These are phyloP conservation scores for Strigamia transsilvanica DNA, from an alignment of 2,888 invertebrate species.

Conservation along the genomic window DNA sequence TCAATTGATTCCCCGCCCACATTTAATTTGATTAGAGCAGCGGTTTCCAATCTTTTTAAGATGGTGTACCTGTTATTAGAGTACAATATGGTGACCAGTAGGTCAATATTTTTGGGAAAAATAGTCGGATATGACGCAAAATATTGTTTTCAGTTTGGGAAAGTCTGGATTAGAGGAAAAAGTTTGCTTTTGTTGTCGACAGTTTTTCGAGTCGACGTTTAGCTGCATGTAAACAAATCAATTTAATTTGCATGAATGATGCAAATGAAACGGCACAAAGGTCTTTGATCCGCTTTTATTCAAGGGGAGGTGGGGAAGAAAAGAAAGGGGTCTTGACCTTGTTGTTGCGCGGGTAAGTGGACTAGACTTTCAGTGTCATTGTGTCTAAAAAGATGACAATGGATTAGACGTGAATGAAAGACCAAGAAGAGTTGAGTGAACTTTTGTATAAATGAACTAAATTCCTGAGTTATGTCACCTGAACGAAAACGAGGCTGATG, in stretches of 20 bases:
- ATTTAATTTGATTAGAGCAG: background rate
- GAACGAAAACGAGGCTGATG: constrained; percentile 18
- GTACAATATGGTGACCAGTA: no score
- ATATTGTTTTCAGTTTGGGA: no score
- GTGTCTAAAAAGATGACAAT: constrained; percentile 48
- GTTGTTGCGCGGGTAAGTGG: constrained; percentile 26
- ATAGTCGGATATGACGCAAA: no score
- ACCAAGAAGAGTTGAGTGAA: constrained; percentile 36
- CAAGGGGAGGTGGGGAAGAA: background rate
- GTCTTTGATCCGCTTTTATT: background rate
- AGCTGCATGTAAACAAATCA: background rate
- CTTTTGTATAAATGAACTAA: constrained; percentile 19
- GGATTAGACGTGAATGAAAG: constrained; percentile 43
- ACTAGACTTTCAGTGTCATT: constrained; percentile 48
- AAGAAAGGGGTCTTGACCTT: constrained; percentile 34
- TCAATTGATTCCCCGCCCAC: background rate
- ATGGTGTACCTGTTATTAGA: no score
- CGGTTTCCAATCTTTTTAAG: no score
- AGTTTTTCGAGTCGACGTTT: background rate
- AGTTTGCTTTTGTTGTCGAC: background rate
- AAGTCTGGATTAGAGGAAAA: no score
- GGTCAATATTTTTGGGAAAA: no score
- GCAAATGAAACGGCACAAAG: background rate
- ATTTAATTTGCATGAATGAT: background rate
- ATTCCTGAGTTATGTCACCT: constrained; percentile 1